These are phyloP conservation scores for Poecilobothrus nobilitatus DNA, from an alignment of 2,888 invertebrate species.

Conservation along the genomic window DNA sequence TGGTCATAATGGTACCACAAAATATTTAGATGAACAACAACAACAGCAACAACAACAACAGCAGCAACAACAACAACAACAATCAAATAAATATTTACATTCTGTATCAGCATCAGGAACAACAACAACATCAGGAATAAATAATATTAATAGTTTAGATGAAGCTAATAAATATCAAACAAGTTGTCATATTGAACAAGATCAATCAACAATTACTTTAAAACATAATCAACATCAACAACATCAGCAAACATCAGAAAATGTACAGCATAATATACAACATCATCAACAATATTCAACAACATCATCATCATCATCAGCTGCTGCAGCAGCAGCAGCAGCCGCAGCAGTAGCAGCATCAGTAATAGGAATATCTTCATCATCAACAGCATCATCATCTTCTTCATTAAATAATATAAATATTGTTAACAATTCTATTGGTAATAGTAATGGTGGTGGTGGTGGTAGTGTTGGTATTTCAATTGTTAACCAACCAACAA, in stretches of 20 bases:
- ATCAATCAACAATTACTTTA: conserved; percentile 12
- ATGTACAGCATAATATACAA: not conserved
- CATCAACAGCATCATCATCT: conserved; percentile 23
- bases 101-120: conserved; percentile 18
- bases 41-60: conserved; percentile 29
- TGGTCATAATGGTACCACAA: conserved; percentile 26
- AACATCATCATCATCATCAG: conserved; percentile 20
- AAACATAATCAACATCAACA: conserved; percentile 15
- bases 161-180: conserved; percentile 25
- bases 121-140: conserved; percentile 15
- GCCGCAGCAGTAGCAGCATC: conserved; percentile 22
- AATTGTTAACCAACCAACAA: not conserved
- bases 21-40: conserved; percentile 42
- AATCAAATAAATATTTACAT: conserved; percentile 32
- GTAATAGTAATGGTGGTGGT: not conserved
- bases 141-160: conserved; percentile 22
- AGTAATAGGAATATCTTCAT: conserved; percentile 23
- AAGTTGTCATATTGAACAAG: conserved; percentile 24
- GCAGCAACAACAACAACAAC: conserved; percentile 28
- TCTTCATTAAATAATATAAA: conserved; percentile 25
- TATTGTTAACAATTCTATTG: not conserved
- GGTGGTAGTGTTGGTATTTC: conserved; percentile 8
- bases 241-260: not conserved
- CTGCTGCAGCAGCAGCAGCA: conserved; percentile 22
- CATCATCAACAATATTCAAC: conserved; percentile 12